Percentiles rank a stretch among this genome's conserved stretches.
phyloP scores from a whole-genome alignment of 92 coral and sea anemone genomes.

The Muricea muricata region DNA sequence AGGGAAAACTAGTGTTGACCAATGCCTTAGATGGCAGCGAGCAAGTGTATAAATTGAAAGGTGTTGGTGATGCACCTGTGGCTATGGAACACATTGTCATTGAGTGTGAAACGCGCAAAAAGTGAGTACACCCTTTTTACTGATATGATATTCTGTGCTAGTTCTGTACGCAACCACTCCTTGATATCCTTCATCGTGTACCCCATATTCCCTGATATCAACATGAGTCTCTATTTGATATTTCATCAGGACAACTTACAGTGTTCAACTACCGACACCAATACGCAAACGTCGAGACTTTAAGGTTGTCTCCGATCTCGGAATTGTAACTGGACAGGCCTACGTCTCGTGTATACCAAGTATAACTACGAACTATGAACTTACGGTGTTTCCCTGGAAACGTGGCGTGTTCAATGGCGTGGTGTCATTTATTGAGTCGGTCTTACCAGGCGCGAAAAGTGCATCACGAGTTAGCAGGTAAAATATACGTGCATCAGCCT shows the following conservation, averaged over 20 bases:
- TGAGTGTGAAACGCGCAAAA: constrained; percentile 86
- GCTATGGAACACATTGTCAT: constrained; percentile 85
- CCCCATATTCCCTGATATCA: no score
- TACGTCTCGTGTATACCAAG: constrained; percentile 81
- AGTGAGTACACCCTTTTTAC: constrained; percentile 50
- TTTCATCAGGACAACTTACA: constrained; percentile 67
- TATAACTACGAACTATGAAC: constrained; percentile 82
- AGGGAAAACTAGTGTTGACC: constrained; percentile 84
- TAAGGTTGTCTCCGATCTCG: constrained; percentile 90
- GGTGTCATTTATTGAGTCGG: constrained; percentile 75
- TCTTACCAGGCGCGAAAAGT: constrained; percentile 35
- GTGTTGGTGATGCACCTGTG: constrained; percentile 87
- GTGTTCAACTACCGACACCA: constrained; percentile 82
- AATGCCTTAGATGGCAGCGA: constrained; percentile 87
- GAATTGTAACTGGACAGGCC: constrained; percentile 79
- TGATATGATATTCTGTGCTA: background rate
- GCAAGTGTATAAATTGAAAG: constrained; percentile 78
- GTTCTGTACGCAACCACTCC: no score
- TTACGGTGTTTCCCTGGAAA: constrained; percentile 96
- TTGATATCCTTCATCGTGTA: no score
- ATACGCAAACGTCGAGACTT: constrained; percentile 81
- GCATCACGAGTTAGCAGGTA: constrained; percentile 59
- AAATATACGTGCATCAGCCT: background rate
- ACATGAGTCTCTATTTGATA: background rate
- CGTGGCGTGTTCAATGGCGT: constrained; percentile 89